Base-by-base conservation (phyloP, 2,888 invertebrate species). In the Tanytarsus gracilentus region DNA sequence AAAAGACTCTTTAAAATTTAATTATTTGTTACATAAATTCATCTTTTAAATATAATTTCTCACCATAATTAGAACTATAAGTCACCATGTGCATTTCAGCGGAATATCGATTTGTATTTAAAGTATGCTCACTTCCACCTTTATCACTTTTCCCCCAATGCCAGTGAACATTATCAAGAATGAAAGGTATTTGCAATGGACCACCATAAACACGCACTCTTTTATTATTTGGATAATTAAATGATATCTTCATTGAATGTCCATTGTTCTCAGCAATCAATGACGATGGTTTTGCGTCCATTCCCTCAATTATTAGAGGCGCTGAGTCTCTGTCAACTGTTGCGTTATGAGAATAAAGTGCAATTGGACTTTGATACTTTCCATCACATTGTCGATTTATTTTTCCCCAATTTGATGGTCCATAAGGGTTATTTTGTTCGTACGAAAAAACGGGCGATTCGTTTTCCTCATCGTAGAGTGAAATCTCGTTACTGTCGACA, bases 81-180 rank as follows among this genome's bases (percentile, higher is more conserved):
- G 23, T 23, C 9, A 56, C 55, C 8, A 56, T 3, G 26, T 56
- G 55, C 2, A 56, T 2, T 27, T 56, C 55, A 39, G 55, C 23
- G 3, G 55, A 25, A n/a, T 26, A 56, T 26, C 25, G n/a, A 4
- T 16, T 26, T 3, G 26, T 21, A 8, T 40, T 25, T 2, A 56
- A 9, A 8, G 18, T 8, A 23, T 56, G 55, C 18, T 56, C 55
- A 26, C 55, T 56, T 29, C 51, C 51, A 30, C 25, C n/a, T 18
- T 21, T 39, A 9, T 53, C 53, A 16, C 7, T 44, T 14, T 18
- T 14, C n/a, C 58, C 58, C 58, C 58, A 58, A 30, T 58, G 58
- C 21, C 27, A 48, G 14, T 58, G 58, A 23, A 58, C 8, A n/a
- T 29, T 58, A 7, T 58, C 44, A 11, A 58, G 18, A 9, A 29